Base-by-base conservation (phyloP, 2,888 invertebrate genomes). In the Cataglyphis altisquamis region DNA sequence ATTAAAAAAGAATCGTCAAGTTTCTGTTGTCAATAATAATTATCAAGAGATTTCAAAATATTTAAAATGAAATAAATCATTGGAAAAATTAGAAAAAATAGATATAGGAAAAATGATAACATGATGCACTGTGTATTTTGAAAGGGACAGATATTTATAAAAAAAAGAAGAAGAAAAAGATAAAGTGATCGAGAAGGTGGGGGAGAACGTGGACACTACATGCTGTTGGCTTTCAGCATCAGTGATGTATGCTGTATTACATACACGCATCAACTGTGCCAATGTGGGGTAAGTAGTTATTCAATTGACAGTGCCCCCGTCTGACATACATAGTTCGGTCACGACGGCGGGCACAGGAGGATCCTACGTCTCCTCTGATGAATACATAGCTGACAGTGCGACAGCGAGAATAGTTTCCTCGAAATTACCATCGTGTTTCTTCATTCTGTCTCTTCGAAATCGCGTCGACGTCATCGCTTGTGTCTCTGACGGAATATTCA, bases 251-350 rank as follows among this genome's bases (percentile, higher is more conserved):
- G 74, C 15, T 68, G 70, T 72, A 78, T 74, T 81, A 64, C 74
- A 68, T n/a, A 62, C 45, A 78, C 74, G 84, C 83, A 64, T 87
- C 70, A 81, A 78, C 70, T 52, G 75, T 91, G 89, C 91, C 90
- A 88, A 86, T 90, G 88, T 89, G 91, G 87, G 87, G 91, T 91
- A 93, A 93, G 93, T 93, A 93, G 91, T 94, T 94, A 94, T 94
- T 89, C 93, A 94, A 94, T 94, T 94, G 93, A 94, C 92, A 87
- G 92, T 92, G 92, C 92, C 92, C 91, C 92, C 90, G 92, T 91
- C 93, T 93, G 94, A 93, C 93, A 93, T 93, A 93, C 93, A 93
- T 94, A 93, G 93, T 93, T 94, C 94, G 93, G 94, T 94, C 93
- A 77, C 68, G 91, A 90, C 90, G 92, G 90, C 92, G 91, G 92